Conservation (phyloP, 2,113 vertebrate species). For the Hirundichthys speculiger region DNA sequence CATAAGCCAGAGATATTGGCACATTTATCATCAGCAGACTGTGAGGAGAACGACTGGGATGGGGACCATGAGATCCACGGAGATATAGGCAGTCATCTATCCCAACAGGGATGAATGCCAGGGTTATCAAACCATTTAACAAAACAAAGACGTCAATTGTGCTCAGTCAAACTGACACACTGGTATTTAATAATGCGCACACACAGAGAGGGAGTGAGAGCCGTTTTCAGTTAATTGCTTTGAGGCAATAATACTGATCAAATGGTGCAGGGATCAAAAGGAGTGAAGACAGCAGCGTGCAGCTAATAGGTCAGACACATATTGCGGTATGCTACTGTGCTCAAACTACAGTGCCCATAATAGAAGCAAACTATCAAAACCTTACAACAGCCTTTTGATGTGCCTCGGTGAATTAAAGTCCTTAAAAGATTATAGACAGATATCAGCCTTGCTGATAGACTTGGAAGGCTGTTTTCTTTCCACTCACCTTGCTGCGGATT, state of each 20-base stretch:
- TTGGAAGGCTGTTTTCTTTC: not conserved
- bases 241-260: conserved; percentile 75
- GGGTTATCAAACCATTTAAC: conserved; percentile 56
- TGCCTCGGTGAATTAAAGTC: conserved; percentile 18
- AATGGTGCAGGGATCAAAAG: conserved; percentile 65
- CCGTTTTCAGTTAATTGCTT: conserved; percentile 72
- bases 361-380: conserved; percentile 22
- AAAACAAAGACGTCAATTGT: conserved; percentile 79
- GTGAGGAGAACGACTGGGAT: conserved; percentile 12
- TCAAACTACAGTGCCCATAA: conserved; percentile 21
- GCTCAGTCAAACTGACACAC: conserved; percentile 70
- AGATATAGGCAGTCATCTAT: conserved; percentile 45
- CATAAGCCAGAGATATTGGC: conserved; percentile 9
- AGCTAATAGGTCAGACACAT: conserved; percentile 48
- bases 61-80: conserved; percentile 22
- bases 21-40: conserved; percentile 5
- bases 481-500: not conserved
- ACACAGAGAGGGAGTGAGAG: conserved; percentile 16
- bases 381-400: conserved; percentile 33
- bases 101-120: conserved; percentile 45
- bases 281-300: conserved; percentile 58
- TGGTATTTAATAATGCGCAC: conserved; percentile 76
- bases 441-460: conserved; percentile 28
- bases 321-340: conserved; percentile 42
- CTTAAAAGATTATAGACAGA: conserved; percentile 32